These are phyloP conservation scores for Tiaroga cobitis DNA, from an alignment of 2,797 vertebrate species.

Conservation along the genomic window DNA sequence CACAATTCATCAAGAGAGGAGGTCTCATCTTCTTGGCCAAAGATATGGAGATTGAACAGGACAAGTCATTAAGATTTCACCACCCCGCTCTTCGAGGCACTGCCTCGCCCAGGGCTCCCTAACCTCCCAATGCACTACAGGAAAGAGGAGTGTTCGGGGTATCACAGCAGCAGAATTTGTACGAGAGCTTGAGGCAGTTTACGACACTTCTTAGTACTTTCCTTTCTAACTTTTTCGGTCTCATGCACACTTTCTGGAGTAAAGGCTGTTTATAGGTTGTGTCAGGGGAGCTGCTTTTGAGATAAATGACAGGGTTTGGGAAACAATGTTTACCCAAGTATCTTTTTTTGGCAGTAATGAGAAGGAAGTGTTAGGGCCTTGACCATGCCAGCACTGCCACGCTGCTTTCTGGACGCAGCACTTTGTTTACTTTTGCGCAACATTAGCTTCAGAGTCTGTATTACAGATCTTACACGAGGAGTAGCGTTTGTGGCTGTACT, in stretches of 20 bases:
- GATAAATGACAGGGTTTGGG: conserved; percentile 70
- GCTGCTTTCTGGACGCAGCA: conserved; percentile 59
- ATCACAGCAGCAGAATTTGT: conserved; percentile 49
- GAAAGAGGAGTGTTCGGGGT: conserved; percentile 52
- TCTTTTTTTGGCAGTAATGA: conserved; percentile 71
- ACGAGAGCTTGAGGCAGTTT: conserved; percentile 51
- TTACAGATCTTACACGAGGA: conserved; percentile 71
- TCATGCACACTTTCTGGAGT: conserved; percentile 39
- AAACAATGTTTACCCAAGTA: conserved; percentile 64
- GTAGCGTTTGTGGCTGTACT: conserved; percentile 74
- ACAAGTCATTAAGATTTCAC: conserved; percentile 75
- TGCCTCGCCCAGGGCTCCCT: conserved; percentile 55
- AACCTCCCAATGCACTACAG: conserved; percentile 54
- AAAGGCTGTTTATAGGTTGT: conserved; percentile 55
- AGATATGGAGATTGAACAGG: conserved; percentile 68
- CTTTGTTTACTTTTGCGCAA: conserved; percentile 72
- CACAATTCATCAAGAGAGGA: conserved; percentile 40
- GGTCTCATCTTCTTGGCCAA: conserved; percentile 53
- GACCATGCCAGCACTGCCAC: conserved; percentile 66
- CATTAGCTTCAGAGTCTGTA: conserved; percentile 73
- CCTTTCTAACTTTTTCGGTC: conserved; percentile 32
- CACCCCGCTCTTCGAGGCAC: conserved; percentile 54
- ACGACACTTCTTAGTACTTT: conserved; percentile 50
- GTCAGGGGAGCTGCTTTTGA: conserved; percentile 57
- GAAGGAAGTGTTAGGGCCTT: conserved; percentile 70